Evolutionary conservation across 2,888 invertebrate species (phyloP).

Genomic region (Cordilura impudica): DNA sequence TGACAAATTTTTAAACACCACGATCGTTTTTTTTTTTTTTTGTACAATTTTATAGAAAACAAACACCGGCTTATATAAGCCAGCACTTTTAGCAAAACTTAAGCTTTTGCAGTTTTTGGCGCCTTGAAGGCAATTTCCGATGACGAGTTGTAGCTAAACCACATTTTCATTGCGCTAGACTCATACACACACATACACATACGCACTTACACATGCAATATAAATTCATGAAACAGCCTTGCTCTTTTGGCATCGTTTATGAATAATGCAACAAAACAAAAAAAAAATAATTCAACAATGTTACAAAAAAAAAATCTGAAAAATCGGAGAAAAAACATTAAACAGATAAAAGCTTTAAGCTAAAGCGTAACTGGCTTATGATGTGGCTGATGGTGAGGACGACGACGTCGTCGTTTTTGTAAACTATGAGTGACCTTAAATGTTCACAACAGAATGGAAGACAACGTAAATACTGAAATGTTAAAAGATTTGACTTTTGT

Average conservation of each 20-base stretch:
- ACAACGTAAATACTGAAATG: conserved; percentile 11
- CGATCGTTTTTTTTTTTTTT: conserved; percentile 31
- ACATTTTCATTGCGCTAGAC: conserved; percentile 23
- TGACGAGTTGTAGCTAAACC: conserved; percentile 59
- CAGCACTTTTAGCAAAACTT: conserved; percentile 20
- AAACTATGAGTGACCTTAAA: conserved; percentile 47
- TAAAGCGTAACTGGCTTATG: conserved; percentile 46
- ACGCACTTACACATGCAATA: not conserved
- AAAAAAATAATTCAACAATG: conserved; percentile 41
- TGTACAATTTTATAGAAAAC: conserved; percentile 11
- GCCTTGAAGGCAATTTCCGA: conserved; percentile 56
- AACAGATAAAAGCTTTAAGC: conserved; percentile 51
- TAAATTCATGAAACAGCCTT: conserved; percentile 40
- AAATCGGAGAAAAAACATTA: conserved; percentile 7
- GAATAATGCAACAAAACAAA: conserved; percentile 56
- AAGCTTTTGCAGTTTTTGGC: conserved; percentile 48
- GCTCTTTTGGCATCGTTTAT: conserved; percentile 57
- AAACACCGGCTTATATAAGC: conserved; percentile 29
- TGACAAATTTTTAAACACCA: conserved; percentile 32
- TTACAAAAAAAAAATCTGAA: conserved; percentile 19
- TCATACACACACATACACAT: not conserved
- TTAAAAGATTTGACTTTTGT: not conserved
- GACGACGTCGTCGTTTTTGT: conserved; percentile 28
- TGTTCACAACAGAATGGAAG: conserved; percentile 20
- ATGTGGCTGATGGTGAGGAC: conserved; percentile 39